Conservation (phyloP, 2,888 invertebrate species). For the Aphidius colemani region DNA sequence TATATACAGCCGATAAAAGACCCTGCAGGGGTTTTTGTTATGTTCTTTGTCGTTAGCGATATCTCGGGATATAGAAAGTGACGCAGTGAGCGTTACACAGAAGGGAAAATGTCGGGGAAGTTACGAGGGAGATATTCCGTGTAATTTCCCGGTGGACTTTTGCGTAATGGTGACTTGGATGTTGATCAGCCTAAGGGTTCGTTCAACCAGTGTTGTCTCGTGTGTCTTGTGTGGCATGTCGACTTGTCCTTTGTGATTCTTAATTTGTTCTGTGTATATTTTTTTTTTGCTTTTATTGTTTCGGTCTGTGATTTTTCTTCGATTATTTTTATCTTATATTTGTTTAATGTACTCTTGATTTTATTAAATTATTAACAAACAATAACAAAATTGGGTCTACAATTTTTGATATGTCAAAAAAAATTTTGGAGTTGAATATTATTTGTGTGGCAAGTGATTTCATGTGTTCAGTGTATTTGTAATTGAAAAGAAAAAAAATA, state of each 20-base stretch:
- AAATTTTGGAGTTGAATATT: no score
- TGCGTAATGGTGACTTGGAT: slow-evolving; percentile 35
- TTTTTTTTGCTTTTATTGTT: slow-evolving; percentile 42
- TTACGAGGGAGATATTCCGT: slow-evolving; percentile 40
- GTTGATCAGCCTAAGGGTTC: slow-evolving; percentile 47
- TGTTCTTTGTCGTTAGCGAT: no score
- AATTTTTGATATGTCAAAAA: no score
- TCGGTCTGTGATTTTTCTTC: slow-evolving; percentile 8
- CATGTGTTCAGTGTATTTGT: no score
- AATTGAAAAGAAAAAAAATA: no score
- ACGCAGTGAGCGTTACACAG: no score
- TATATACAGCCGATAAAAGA: not conserved
- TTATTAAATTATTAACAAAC: no score
- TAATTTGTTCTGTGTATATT: slow-evolving; percentile 50
- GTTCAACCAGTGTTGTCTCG: slow-evolving; percentile 57
- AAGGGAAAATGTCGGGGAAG: slow-evolving; percentile 25
- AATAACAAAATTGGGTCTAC: no score
- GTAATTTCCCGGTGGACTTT: slow-evolving; percentile 56
- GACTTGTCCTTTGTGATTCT: slow-evolving; percentile 51
- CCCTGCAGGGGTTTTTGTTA: slow-evolving; percentile 5
- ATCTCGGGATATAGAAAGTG: no score
- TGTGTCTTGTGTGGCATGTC: slow-evolving; percentile 53
- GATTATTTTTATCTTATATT: not conserved
- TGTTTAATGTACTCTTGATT: no score
- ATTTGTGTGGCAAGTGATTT: no score